These are phyloP conservation scores for Zhengitettix transpicula DNA, from an alignment of 2,888 invertebrate genomes.

Conservation along the genomic window DNA sequence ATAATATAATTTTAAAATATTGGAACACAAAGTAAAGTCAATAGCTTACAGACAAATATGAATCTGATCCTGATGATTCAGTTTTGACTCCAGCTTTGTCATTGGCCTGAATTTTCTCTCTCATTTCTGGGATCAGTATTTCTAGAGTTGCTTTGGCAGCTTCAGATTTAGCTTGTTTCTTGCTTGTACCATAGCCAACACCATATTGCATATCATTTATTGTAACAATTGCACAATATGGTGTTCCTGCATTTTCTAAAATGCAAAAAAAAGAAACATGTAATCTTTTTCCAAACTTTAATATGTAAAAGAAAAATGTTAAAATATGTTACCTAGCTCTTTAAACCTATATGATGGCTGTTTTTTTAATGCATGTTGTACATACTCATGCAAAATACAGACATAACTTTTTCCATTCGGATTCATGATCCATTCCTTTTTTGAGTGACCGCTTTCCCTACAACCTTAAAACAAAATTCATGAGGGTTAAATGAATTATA, in stretches of 20 bases:
- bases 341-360: constrained; percentile 87
- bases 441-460: constrained; percentile 19
- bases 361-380: constrained; percentile 84
- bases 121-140: constrained; percentile 85
- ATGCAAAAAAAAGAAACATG: constrained; percentile 2
- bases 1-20: not conserved
- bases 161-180: constrained; percentile 88
- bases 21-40: not conserved
- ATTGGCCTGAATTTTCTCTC: constrained; percentile 57
- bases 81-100: constrained; percentile 27
- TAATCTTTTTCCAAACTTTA: not conserved
- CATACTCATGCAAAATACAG: constrained; percentile 93
- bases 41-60: constrained; percentile 33
- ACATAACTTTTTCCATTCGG: constrained; percentile 91
- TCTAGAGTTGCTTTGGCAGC: constrained; percentile 81
- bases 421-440: constrained; percentile 84
- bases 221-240: constrained; percentile 84
- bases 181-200: constrained; percentile 84
- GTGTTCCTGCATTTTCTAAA: constrained; percentile 78
- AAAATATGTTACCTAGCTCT: constrained; percentile 47
- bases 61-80: constrained; percentile 27
- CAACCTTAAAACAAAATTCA: constrained; percentile 17
- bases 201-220: constrained; percentile 90
- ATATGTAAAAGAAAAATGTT: not conserved
- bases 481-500: not conserved